Evolutionary conservation across 2,113 vertebrate species (phyloP), one percentile per base, ranked within the genome.

Genomic region (Hyperopisus bebe): DNA sequence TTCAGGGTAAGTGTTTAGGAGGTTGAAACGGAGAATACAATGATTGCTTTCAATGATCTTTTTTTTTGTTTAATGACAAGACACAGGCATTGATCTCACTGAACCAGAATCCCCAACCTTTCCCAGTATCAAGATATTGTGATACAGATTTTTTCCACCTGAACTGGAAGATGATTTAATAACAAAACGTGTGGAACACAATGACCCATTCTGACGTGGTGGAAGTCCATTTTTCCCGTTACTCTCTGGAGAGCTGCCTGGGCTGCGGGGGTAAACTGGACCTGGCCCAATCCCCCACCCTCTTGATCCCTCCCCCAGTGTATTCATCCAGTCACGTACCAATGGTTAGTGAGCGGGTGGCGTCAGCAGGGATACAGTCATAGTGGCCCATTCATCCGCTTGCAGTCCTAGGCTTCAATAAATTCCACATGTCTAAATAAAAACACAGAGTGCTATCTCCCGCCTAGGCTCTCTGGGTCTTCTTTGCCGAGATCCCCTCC

Each of bases 371-470:
- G 87, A 80, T 93, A 91, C 90, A 84, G 89, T 91, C 92, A 94
- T 93, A 94, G 90, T 92, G 91, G 92, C 91, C 91, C 92, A 94
- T 95, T 95, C 94, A 95, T 94, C 90, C 91, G 91, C 91, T 92
- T 90, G 90, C 91, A 93, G 94, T 94, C 90, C 91, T 70, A n/a
- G 92, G 92, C 93, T 95, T 92, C 93, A 93, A 94, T 94, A 95
- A 95, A 95, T 95, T 95, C 93, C 94, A 92, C 94, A 92, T 90
- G 85, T 93, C 91, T 89, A 92, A 93, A 95, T 95, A 92, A 92
- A 94, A 94, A 93, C 92, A 91, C 91, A 90, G 92, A 91, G 89
- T 46, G 0, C 90, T 44, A 5, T 93, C 39, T 83, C 83, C 21
- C 53, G 66, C 91, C 89, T 66, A 35, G 35, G 44, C 62, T 85